A percentile compares a stretch with the other conserved stretches of the same genome.
Conservation (phyloP, 2,113 vertebrate species). For the Mesocricetus auratus region DNA sequence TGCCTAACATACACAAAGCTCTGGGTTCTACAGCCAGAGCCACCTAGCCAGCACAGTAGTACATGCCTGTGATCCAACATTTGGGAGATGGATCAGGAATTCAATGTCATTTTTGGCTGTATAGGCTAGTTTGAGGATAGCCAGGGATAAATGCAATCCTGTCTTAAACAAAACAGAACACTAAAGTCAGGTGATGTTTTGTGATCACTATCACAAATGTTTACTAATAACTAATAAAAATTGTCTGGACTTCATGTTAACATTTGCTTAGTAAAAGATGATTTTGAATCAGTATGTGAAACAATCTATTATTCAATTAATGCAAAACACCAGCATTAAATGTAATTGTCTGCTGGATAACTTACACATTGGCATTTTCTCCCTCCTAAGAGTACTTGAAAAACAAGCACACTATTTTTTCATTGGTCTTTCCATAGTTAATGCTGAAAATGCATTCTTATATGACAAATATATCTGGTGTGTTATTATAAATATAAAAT, state of each 20-base stretch:
- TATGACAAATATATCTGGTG: background rate
- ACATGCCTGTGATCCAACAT: background rate
- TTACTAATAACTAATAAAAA: conserved; percentile 43
- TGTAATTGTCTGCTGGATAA: background rate
- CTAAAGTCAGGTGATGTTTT: conserved; percentile 5
- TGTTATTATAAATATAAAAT: conserved; percentile 39
- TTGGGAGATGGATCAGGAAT: background rate
- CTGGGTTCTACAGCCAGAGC: background rate
- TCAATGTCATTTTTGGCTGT: background rate
- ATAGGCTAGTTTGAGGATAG: background rate
- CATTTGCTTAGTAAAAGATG: background rate
- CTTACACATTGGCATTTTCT: conserved; percentile 1
- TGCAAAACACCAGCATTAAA: background rate
- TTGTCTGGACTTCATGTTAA: background rate
- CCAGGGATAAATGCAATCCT: background rate
- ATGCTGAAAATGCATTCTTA: background rate
- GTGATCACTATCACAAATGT: background rate
- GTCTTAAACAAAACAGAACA: background rate
- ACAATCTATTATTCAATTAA: conserved; percentile 1
- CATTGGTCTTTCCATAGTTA: conserved; percentile 22
- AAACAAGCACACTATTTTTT: conserved; percentile 21
- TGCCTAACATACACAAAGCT: background rate
- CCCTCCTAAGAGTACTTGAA: conserved; percentile 19
- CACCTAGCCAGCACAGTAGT: background rate
- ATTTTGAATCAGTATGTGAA: conserved; percentile 31